Evolutionary conservation across 2,113 vertebrate species (phyloP).

Genomic region (Erythrocebus patas): DNA sequence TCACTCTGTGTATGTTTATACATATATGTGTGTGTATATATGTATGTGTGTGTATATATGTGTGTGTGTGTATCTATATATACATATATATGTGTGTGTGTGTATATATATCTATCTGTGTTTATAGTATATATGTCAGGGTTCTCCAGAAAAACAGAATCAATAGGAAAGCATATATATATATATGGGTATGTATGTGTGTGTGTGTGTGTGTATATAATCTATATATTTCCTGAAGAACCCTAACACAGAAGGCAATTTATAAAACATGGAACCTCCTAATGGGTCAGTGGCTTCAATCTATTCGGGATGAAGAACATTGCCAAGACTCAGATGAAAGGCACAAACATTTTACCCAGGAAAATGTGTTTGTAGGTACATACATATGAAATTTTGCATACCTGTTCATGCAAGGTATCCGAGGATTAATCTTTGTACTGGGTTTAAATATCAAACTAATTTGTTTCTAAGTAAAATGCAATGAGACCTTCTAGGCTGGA

Average conservation of each 20-base stretch:
- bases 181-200: not conserved
- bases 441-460: slow-evolving; percentile 15
- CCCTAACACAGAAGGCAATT: not conserved
- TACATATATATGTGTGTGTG: not conserved
- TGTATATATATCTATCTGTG: not conserved
- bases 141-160: not conserved
- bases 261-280: not conserved
- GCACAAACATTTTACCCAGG: not conserved
- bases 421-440: not conserved
- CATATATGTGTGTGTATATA: not conserved
- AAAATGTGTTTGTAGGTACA: not conserved
- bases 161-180: not conserved
- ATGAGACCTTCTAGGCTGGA: not conserved
- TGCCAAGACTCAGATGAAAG: not conserved
- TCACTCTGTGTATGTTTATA: not conserved
- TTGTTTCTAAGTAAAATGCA: slow-evolving; percentile 41
- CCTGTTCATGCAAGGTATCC: not conserved
- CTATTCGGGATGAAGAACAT: not conserved
- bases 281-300: not conserved
- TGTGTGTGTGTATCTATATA: too few species aligned
- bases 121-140: not conserved
- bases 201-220: too few species aligned
- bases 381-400: not conserved
- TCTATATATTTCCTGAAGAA: not conserved
- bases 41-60: not conserved